These are phyloP conservation scores for Eulemur rubriventer DNA, from an alignment of 2,797 vertebrate genomes.

Conservation along the genomic window DNA sequence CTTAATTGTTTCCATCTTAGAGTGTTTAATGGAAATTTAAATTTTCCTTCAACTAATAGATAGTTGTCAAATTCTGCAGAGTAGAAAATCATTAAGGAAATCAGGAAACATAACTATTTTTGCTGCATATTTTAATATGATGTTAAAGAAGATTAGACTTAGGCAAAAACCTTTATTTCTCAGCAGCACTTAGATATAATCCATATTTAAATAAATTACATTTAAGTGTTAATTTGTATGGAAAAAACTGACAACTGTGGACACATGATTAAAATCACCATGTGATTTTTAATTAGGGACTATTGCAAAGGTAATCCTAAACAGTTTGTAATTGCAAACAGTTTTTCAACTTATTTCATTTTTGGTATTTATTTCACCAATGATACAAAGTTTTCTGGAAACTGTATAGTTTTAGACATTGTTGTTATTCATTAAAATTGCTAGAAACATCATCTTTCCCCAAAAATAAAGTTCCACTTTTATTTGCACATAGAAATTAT, in stretches of 20 bases:
- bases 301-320: not conserved
- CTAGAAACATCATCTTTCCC: not conserved
- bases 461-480: not conserved
- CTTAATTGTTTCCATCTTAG: not conserved
- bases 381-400: not conserved
- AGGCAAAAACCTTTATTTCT: conserved; percentile 37
- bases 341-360: not conserved
- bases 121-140: conserved; percentile 37
- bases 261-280: not conserved
- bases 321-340: not conserved
- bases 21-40: conserved; percentile 15
- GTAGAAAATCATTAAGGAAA: conserved; percentile 52
- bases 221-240: not conserved
- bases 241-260: not conserved
- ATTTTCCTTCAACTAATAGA: conserved; percentile 18
- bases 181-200: conserved; percentile 7
- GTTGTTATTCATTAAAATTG: conserved; percentile 8
- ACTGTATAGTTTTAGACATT: not conserved
- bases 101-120: conserved; percentile 16
- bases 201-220: conserved; percentile 10
- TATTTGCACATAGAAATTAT: not conserved
- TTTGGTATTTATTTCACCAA: not conserved
- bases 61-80: not conserved
- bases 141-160: not conserved
- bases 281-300: conserved; percentile 18